Evolutionary conservation across 2,888 invertebrate genomes (phyloP), one percentile per base, ranked within the genome.

Genomic region (Stenodema calcarata): DNA sequence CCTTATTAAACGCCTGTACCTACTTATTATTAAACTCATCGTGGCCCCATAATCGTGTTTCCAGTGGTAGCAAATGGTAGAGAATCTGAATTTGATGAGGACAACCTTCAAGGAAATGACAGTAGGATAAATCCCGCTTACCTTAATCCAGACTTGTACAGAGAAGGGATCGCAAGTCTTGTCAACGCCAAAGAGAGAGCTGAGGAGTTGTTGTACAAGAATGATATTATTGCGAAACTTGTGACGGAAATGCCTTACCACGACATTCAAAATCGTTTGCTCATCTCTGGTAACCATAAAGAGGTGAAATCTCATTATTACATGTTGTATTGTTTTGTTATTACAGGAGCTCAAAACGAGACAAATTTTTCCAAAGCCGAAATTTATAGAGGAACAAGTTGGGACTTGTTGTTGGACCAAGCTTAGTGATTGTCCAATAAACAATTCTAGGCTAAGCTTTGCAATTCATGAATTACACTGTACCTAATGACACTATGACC

Each of bases 241-340:
- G 73, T 73, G n/a, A 73, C 73, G 41, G 73, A 73, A 35, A 35
- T 35, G 35, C 73, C 73, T 0, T 73, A 73, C 18, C 73, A 73
- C 18, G 73, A 73, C 6, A 30, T 73, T 30, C 35, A 73, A 18
- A 73, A 73, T 18, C 73, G 73, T n/a, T 73, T 73, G 35, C 73
- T 73, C n/a, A n/a, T 73, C 35, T 73, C 73, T 16, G 73, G 73
- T 1, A 73, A 73, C 73, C 73, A 73, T 35, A 73, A 73, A 41
- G 73, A 73, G 73, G 73, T 73, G 73, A 30, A 35, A 35, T 35
- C 35, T 35, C n/a, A n/a, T n/a, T n/a, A n/a, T n/a, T n/a, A n/a
- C n/a, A n/a, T n/a, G n/a, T n/a, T n/a, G n/a, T n/a, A n/a, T n/a
- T n/a, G n/a, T n/a, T n/a, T n/a, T n/a, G n/a, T n/a, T n/a, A n/a